A percentile compares a stretch with the other conserved stretches of the same genome.
These are phyloP conservation scores for Mormyrops boulengeri DNA, from an alignment of 2,797 vertebrate species.

Conservation along the genomic window DNA sequence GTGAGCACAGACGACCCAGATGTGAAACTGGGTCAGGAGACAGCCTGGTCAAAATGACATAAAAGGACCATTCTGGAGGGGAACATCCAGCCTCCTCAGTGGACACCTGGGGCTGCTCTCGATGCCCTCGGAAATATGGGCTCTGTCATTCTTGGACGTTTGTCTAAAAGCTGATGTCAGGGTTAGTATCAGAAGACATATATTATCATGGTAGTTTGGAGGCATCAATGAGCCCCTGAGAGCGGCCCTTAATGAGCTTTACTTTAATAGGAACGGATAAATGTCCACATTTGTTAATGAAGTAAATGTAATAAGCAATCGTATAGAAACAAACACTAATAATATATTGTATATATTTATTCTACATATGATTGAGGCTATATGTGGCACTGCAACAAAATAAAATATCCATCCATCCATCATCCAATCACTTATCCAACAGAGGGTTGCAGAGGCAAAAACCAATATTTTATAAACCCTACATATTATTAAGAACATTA, in stretches of 20 bases:
- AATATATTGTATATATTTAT: neutral
- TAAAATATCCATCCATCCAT: neutral
- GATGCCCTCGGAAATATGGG: neutral
- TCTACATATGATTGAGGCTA: neutral
- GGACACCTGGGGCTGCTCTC: neutral
- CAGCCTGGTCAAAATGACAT: neutral
- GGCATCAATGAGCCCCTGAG: neutral
- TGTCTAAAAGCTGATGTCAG: neutral
- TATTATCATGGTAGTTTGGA: neutral
- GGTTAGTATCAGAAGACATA: neutral
- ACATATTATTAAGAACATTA: neutral
- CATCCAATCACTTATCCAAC: neutral
- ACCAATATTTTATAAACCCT: neutral
- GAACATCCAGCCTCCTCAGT: neutral
- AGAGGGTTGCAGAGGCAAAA: neutral
- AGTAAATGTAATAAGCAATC: neutral
- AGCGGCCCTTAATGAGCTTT: neutral
- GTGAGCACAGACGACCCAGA: neutral
- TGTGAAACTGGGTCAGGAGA: conserved; percentile 5
- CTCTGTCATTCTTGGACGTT: neutral
- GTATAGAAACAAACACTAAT: neutral
- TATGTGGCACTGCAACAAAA: neutral
- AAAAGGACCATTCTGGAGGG: neutral
- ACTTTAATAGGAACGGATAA: neutral
- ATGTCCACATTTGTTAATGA: neutral